A percentile compares a stretch with the other conserved stretches of the same genome.
Evolutionary conservation across 2,113 vertebrate species (phyloP).

Genomic region (Pomatostomus ruficeps): DNA sequence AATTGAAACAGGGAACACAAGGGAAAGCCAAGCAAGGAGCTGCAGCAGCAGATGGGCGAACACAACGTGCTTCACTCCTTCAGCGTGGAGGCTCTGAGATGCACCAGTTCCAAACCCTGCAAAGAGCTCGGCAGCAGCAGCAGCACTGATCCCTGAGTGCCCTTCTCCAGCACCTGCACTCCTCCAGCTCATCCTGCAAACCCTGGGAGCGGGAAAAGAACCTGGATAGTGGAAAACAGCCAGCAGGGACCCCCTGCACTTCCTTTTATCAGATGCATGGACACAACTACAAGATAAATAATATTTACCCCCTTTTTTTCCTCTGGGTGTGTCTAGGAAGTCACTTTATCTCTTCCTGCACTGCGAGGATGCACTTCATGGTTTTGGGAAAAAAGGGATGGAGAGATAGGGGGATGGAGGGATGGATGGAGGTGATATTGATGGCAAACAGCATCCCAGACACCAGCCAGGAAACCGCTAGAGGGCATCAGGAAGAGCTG

Average conservation of each 20-base stretch:
- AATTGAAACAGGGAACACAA: not conserved
- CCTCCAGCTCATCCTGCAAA: not conserved
- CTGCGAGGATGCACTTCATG: accelerated
- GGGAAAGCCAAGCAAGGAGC: not conserved
- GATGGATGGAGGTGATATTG: not conserved
- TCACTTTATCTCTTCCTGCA: too few relatives aligned
- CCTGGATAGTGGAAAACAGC: not conserved
- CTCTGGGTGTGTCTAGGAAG: not conserved
- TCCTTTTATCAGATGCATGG: not conserved
- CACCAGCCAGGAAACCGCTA: not conserved
- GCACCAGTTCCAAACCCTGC: not conserved
- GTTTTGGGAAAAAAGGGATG: not conserved
- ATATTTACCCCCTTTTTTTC: not conserved
- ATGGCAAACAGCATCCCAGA: not conserved
- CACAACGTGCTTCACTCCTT: not conserved
- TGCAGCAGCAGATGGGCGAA: not conserved
- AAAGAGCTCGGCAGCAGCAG: not conserved
- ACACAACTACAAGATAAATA: not conserved
- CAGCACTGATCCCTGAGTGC: not conserved
- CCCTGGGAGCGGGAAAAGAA: not conserved
- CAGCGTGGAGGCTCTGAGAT: not conserved
- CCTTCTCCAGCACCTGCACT: not conserved
- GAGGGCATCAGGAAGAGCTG: not conserved
- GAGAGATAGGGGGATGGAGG: not conserved
- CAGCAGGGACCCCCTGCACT: not conserved